Conservation (phyloP, 1,140 invertebrate genomes). For the Pentalonia nigronervosa region DNA sequence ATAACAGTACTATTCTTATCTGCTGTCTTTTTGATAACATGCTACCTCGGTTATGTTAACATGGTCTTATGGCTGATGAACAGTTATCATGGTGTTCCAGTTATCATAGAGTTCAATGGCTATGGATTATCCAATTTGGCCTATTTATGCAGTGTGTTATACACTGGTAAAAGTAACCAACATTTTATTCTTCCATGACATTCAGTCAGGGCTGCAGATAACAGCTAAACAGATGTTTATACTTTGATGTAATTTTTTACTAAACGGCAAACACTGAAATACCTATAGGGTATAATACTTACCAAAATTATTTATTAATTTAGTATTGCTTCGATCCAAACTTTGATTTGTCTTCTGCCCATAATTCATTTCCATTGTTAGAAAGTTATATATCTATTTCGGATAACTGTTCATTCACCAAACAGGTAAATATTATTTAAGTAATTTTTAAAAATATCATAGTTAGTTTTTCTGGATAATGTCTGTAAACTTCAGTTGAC, state of each 20-base stretch:
- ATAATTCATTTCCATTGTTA: background rate
- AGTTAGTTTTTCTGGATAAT: background rate
- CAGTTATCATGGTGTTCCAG: too few relatives aligned
- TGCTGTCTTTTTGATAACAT: too few relatives aligned
- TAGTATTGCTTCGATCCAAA: background rate
- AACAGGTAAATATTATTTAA: constrained; percentile 30
- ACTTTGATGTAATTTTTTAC: background rate
- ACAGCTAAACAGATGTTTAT: constrained; percentile 14
- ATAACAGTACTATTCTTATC: too few relatives aligned
- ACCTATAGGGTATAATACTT: too few relatives aligned
- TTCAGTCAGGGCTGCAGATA: background rate
- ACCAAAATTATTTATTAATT: background rate
- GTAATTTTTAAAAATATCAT: background rate
- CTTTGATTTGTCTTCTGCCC: background rate
- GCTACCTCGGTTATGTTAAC: too few relatives aligned
- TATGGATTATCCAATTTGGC: too few relatives aligned
- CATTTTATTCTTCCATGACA: background rate
- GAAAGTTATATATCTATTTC: background rate
- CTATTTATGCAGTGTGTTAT: too few relatives aligned
- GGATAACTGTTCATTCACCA: background rate
- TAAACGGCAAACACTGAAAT: background rate
- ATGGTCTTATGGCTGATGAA: too few relatives aligned
- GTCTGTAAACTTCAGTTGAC: background rate
- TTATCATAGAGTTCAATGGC: too few relatives aligned
- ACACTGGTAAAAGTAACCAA: background rate